Conservation (phyloP, 2,797 vertebrate genomes). For the Esox lucius region DNA sequence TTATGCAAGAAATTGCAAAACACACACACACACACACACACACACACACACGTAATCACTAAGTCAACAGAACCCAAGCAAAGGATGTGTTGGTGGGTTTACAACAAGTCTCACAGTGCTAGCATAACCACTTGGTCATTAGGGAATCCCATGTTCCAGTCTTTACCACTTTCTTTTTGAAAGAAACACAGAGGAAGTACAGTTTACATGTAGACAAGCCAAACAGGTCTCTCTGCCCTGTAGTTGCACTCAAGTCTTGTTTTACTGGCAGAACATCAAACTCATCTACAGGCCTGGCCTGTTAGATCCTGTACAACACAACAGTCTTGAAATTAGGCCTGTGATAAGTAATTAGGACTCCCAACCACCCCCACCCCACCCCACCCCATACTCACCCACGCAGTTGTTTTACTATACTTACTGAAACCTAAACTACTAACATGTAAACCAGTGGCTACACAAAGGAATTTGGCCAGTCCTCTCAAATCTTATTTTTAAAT, state of each 20-base stretch:
- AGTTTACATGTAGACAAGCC: too few relatives aligned
- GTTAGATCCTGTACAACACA: background rate
- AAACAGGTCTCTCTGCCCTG: too few relatives aligned
- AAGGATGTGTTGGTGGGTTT: conserved; percentile 22
- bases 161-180: background rate
- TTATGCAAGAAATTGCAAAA: conserved; percentile 55
- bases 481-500: too few relatives aligned
- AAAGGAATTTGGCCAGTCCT: too few relatives aligned
- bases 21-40: conserved; percentile 20
- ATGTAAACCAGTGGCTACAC: too few relatives aligned
- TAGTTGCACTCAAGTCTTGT: too few relatives aligned
- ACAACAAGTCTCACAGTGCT: background rate
- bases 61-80: conserved; percentile 24
- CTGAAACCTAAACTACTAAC: too few relatives aligned
- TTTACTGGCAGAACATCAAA: too few relatives aligned
- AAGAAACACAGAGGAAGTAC: too few relatives aligned
- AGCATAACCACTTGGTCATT: background rate
- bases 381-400: background rate
- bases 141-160: background rate
- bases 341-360: background rate
- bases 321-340: background rate
- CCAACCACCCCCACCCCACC: background rate
- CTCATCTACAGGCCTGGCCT: too few relatives aligned
- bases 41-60: conserved; percentile 30
- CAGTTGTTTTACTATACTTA: too few relatives aligned